These are phyloP conservation scores for Centroberyx gerrardi DNA, from an alignment of 2,797 vertebrate genomes.

Conservation along the genomic window DNA sequence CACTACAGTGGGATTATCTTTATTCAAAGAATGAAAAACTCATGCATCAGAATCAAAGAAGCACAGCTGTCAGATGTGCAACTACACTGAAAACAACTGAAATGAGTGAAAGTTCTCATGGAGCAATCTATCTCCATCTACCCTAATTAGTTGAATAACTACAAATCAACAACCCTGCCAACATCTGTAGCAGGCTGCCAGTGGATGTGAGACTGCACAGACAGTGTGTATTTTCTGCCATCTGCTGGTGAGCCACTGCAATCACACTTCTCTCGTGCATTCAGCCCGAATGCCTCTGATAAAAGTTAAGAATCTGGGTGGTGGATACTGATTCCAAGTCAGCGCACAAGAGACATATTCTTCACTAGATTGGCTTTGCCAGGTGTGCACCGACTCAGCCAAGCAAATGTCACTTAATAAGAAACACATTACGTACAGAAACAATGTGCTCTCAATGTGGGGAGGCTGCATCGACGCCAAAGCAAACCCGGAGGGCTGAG, in stretches of 20 bases:
- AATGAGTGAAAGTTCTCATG: constrained; percentile 26
- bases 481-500: constrained; percentile 30
- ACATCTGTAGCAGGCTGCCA: constrained; percentile 32
- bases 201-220: not conserved
- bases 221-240: constrained; percentile 71
- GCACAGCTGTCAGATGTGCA: constrained; percentile 32
- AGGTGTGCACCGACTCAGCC: constrained; percentile 27
- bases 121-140: constrained; percentile 20
- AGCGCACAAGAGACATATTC: constrained; percentile 11
- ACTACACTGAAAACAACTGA: not conserved
- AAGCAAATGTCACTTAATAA: constrained; percentile 48
- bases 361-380: not conserved
- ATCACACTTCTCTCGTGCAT: constrained; percentile 31
- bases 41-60: constrained; percentile 2
- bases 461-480: constrained; percentile 22
- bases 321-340: constrained; percentile 12
- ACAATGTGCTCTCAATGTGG: constrained; percentile 45
- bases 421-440: constrained; percentile 56
- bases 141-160: constrained; percentile 39
- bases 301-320: not conserved
- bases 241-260: constrained; percentile 70
- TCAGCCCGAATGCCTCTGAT: not conserved
- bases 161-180: constrained; percentile 34
- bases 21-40: constrained; percentile 6
- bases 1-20: not conserved